Base-by-base conservation (phyloP, 92 coral and sea anemone species). In the Phenganax marumi region DNA sequence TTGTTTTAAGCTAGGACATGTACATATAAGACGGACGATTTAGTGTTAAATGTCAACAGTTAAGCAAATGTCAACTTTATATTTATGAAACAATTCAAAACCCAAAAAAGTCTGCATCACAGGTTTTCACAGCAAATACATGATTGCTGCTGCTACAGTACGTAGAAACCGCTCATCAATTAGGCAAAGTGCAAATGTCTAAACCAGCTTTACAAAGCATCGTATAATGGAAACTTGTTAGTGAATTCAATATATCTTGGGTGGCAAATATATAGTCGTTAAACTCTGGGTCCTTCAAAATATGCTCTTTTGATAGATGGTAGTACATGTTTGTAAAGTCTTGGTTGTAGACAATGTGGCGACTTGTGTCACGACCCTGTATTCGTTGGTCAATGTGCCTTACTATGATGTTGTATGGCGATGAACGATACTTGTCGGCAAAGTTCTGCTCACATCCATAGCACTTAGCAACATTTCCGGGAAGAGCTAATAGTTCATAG, bases 361-460 rank as follows among this genome's bases (percentile, higher is more conserved):
- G 72, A 25, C 48, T 49, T 61, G 58, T 48, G 43, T 47, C 58
- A 14, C 3, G 72, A 16, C 84, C 79, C 22, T 79, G 76, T 26
- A 80, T 80, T 65, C 84, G 26, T 49, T 60, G 16, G 57, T 80
- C 79, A 8, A 80, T 43, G 79, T 80, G 84, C 0, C 25, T 65
- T 18, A 80, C 51, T 8, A 80, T 60, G 14, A 80, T 39, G 57
- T 80, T 61, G 84, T 80, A 12, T n/a, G 84, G 84, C 19, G 55
- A 54, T 2, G 54, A 70, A 17, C 76, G 53, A 46, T 80, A 43
- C 58, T 65, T 66, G 18, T 62, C 79, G n/a, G 80, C 80, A 53
- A 81, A 81, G 8, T 81, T 71, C 23, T 81, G 80, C 21, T 68
- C 81, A 68, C 85, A 81, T 8, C 81, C 81, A 81, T 81, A 81